Conservation (phyloP, 2,113 vertebrate species). For the Pitta sordida region DNA sequence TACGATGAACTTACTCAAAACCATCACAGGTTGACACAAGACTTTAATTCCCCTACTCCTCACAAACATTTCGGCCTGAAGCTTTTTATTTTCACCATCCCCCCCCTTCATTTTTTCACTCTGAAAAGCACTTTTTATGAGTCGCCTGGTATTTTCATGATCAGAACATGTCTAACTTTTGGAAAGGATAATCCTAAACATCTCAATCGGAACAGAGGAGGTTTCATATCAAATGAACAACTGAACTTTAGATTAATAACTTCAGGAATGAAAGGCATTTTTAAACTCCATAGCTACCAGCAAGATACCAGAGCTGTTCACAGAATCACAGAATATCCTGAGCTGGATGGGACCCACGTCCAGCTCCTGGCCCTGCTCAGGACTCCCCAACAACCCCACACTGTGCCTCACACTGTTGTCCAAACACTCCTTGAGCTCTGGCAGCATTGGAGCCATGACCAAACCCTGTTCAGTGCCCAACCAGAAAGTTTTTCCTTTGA, state of each 20-base stretch:
- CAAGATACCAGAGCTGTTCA: not conserved
- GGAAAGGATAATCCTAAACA: not conserved
- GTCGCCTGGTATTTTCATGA: not conserved
- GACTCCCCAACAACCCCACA: not conserved
- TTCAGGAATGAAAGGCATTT: not conserved
- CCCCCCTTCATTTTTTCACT: not conserved
- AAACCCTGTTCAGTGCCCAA: not conserved
- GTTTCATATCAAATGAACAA: not conserved
- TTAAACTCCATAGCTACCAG: not conserved
- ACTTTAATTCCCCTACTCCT: not conserved
- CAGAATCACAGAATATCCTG: not conserved
- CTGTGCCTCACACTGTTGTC: not conserved
- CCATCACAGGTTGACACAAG: not conserved
- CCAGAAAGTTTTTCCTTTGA: too few relatives aligned
- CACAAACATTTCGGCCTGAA: not conserved
- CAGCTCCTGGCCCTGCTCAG: not conserved
- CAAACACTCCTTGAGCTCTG: not conserved
- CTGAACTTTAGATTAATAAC: not conserved
- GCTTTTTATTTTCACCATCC: not conserved
- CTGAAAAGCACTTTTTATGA: not conserved
- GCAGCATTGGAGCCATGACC: not conserved
- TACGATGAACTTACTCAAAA: not conserved
- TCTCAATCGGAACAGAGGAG: not conserved
- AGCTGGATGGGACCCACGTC: not conserved
- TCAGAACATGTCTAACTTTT: not conserved